Evolutionary conservation across 2,113 vertebrate species (phyloP).

Genomic region (Crotalus tigris): DNA sequence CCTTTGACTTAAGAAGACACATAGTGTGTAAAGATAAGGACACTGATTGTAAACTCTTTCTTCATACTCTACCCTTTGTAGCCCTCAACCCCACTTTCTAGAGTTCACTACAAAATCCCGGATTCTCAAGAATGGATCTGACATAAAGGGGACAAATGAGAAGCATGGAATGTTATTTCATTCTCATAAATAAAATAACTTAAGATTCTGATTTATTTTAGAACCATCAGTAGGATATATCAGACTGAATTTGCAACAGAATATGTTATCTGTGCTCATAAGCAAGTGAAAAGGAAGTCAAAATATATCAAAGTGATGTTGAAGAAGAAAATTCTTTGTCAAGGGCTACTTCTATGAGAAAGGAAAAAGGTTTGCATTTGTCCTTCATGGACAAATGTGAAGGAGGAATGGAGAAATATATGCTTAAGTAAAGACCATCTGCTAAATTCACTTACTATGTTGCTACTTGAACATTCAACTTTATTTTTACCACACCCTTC

Average conservation of each 20-base stretch:
- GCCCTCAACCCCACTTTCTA: neutral
- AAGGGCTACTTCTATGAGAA: neutral
- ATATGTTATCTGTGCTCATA: neutral
- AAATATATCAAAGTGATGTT: neutral
- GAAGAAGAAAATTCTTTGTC: neutral
- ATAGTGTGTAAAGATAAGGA: neutral
- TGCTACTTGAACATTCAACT: neutral
- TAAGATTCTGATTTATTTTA: neutral
- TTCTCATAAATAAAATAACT: neutral
- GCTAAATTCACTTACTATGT: neutral
- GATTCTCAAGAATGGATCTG: neutral
- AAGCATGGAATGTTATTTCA: neutral
- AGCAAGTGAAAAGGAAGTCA: neutral
- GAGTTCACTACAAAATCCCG: neutral
- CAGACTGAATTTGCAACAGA: neutral
- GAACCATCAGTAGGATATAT: neutral
- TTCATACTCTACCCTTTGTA: neutral
- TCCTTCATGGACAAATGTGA: neutral
- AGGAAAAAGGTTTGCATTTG: neutral
- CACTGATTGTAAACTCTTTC: neutral
- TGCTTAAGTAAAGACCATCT: neutral
- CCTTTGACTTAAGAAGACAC: neutral
- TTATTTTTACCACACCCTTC: conserved; percentile 1
- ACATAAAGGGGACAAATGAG: no score
- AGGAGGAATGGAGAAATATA: neutral